Conservation (phyloP, 2,888 invertebrate species). For the Drosophila suboccidentalis region DNA sequence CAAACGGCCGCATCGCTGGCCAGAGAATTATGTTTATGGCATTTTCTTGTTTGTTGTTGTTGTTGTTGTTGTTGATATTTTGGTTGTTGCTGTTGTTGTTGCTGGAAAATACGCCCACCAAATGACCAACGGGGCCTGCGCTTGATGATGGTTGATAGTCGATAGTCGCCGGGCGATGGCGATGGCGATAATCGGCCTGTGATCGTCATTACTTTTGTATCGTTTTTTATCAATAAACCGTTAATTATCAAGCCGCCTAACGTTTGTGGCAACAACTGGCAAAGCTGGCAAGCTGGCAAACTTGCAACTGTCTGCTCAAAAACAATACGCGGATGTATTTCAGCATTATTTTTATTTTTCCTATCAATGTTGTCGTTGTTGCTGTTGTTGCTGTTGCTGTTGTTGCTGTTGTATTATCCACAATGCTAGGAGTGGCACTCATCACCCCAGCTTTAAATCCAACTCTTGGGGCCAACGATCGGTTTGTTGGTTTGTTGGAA, state of each 20-base stretch:
- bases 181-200: slow-evolving; percentile 43
- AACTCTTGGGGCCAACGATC: slow-evolving; percentile 67
- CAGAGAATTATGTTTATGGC: slow-evolving; percentile 75
- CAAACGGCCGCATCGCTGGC: slow-evolving; percentile 41
- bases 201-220: slow-evolving; percentile 55
- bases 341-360: slow-evolving; percentile 16
- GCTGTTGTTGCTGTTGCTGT: slow-evolving; percentile 22
- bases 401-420: slow-evolving; percentile 54
- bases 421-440: slow-evolving; percentile 77
- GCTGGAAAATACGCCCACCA: slow-evolving; percentile 32
- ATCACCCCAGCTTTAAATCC: slow-evolving; percentile 52
- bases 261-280: slow-evolving; percentile 32
- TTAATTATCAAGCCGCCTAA: slow-evolving; percentile 72
- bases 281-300: not conserved
- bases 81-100: not conserved
- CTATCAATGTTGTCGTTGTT: slow-evolving; percentile 6
- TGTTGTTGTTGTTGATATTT: slow-evolving; percentile 17
- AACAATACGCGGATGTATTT: slow-evolving; percentile 80
- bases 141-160: slow-evolving; percentile 8
- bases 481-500: slow-evolving; percentile 38
- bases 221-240: slow-evolving; percentile 76
- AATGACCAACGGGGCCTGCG: slow-evolving; percentile 23
- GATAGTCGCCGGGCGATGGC: not conserved
- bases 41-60: slow-evolving; percentile 9
- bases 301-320: slow-evolving; percentile 25